Evolutionary conservation across 2,797 vertebrate species (phyloP).

Genomic region (Echiichthys vipera): DNA sequence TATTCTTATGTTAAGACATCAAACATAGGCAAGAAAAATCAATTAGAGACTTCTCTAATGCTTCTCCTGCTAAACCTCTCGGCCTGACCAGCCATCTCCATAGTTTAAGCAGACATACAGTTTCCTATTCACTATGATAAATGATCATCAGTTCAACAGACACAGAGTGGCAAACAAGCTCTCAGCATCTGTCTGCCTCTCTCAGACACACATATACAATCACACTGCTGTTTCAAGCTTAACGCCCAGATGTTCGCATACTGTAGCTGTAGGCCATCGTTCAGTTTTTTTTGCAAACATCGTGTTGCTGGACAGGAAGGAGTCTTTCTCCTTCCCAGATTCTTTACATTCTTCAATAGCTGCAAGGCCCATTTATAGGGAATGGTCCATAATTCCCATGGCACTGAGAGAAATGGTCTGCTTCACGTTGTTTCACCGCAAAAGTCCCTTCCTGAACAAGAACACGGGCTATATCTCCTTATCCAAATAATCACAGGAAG

Average conservation of each 20-base stretch:
- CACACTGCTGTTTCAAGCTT: constrained; percentile 7
- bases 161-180: constrained; percentile 23
- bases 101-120: constrained; percentile 36
- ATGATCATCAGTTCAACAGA: constrained; percentile 35
- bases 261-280: constrained; percentile 19
- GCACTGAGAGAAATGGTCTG: constrained; percentile 40
- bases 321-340: constrained; percentile 64
- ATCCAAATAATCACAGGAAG: constrained; percentile 52
- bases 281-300: constrained; percentile 38
- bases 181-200: constrained; percentile 7
- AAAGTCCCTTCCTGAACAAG: constrained; percentile 31
- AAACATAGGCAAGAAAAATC: background rate
- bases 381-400: constrained; percentile 70
- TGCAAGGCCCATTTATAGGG: constrained; percentile 78
- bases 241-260: constrained; percentile 4
- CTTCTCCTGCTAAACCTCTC: background rate
- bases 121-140: constrained; percentile 29
- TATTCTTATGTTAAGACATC: background rate
- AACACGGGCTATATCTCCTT: constrained; percentile 32
- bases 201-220: constrained; percentile 13
- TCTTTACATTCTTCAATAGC: constrained; percentile 78
- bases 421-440: constrained; percentile 49
- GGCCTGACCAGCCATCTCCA: constrained; percentile 1
- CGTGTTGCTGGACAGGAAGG: constrained; percentile 73
- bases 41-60: background rate